Conservation (phyloP, 2,113 vertebrate genomes). For the Scartelaos histophorus region DNA sequence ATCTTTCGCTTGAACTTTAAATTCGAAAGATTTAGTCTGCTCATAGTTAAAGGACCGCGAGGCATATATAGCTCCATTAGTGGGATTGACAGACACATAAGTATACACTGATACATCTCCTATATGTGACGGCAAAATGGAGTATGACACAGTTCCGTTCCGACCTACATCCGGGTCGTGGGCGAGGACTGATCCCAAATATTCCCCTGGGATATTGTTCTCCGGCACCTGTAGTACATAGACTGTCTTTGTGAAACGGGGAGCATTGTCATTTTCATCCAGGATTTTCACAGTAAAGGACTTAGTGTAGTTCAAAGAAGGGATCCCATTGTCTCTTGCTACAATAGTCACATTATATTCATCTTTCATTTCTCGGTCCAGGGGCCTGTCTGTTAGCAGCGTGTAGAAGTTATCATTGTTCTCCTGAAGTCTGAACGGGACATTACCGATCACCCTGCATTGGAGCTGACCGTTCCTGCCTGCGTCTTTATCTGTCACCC, state of each 20-base stretch:
- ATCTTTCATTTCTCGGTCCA: slow-evolving; percentile 92
- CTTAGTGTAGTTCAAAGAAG: slow-evolving; percentile 94
- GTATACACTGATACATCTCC: slow-evolving; percentile 91
- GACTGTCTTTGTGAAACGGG: slow-evolving; percentile 92
- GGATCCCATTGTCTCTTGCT: slow-evolving; percentile 92
- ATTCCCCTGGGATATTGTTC: slow-evolving; percentile 98
- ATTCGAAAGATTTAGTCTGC: slow-evolving; percentile 97
- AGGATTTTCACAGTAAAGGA: slow-evolving; percentile 93
- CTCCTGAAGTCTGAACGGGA: slow-evolving; percentile 94
- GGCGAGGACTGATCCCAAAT: slow-evolving; percentile 92
- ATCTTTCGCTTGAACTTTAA: slow-evolving; percentile 97
- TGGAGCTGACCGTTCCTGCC: slow-evolving; percentile 95
- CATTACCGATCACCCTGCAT: slow-evolving; percentile 88
- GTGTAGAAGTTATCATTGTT: slow-evolving; percentile 98
- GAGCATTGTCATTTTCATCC: slow-evolving; percentile 97
- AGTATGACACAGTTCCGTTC: slow-evolving; percentile 95
- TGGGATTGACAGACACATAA: slow-evolving; percentile 95
- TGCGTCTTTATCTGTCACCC: slow-evolving; percentile 94
- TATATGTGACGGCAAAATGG: slow-evolving; percentile 91
- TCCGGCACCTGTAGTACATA: slow-evolving; percentile 95
- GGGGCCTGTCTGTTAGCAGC: slow-evolving; percentile 90
- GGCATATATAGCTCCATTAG: slow-evolving; percentile 98
- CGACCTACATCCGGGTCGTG: slow-evolving; percentile 95
- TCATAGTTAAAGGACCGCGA: slow-evolving; percentile 97
- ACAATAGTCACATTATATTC: slow-evolving; percentile 98